phyloP scores from a whole-genome alignment of 2,888 invertebrate species.

The Macrophya annulata region DNA sequence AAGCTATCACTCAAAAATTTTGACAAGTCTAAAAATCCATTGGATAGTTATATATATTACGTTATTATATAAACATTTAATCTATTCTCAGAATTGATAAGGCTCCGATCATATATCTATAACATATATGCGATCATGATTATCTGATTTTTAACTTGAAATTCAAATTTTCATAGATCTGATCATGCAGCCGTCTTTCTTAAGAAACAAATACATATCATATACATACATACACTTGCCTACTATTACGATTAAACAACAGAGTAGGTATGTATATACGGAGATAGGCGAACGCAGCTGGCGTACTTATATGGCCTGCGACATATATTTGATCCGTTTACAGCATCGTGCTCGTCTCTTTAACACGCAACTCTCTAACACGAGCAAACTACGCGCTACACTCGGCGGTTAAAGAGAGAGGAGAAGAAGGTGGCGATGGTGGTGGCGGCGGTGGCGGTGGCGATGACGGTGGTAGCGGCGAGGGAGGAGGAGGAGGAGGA shows the following conservation, averaged over 20 bases:
- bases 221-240: not conserved
- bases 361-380: conserved; percentile 30
- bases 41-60: not conserved
- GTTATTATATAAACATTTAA: conserved; percentile 15
- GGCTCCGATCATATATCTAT: not conserved
- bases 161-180: not conserved
- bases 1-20: too few species aligned
- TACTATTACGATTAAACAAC: not conserved
- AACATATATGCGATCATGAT: not conserved
- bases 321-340: conserved; percentile 40
- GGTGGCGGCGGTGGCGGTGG: not conserved
- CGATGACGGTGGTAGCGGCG: not conserved
- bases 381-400: conserved; percentile 12
- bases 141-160: conserved; percentile 24
- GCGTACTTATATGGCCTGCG: conserved; percentile 33
- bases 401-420: not conserved
- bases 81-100: not conserved
- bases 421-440: not conserved
- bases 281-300: conserved; percentile 23
- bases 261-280: not conserved
- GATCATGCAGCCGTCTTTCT: not conserved
- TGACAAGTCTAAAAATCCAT: not conserved
- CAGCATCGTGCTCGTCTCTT: conserved; percentile 38
- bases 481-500: not conserved
- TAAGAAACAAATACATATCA: not conserved